Conservation (phyloP, 2,797 vertebrate genomes). For the Simalia tracyae region DNA sequence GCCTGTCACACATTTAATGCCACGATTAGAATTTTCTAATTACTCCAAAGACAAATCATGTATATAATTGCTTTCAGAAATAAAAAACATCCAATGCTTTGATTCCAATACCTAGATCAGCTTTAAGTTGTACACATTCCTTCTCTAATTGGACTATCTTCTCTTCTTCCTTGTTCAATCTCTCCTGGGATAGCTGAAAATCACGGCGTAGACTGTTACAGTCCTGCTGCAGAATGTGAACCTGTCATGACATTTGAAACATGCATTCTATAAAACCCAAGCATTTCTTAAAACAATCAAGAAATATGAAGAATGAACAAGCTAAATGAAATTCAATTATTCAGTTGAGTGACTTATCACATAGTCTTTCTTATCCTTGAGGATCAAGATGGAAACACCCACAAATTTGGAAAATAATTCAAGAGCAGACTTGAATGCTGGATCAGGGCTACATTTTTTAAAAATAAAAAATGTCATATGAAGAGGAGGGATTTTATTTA, state of each 20-base stretch:
- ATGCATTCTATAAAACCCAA: background rate
- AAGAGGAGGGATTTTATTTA: background rate
- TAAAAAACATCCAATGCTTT: background rate
- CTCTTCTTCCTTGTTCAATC: conserved; percentile 63
- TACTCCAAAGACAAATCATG: background rate
- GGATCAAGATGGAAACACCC: background rate
- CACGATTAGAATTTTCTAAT: background rate
- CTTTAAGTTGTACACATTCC: conserved; percentile 52
- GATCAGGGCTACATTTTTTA: background rate
- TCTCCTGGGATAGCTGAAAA: conserved; percentile 57
- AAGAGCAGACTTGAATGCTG: background rate
- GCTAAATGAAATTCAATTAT: background rate
- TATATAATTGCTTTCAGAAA: background rate
- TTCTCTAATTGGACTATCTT: conserved; percentile 61
- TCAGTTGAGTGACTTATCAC: background rate
- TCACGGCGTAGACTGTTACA: conserved; percentile 62
- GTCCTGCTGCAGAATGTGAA: conserved; percentile 70
- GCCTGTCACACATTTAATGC: background rate
- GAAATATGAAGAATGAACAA: background rate
- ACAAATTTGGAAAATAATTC: background rate
- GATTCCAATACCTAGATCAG: conserved; percentile 62
- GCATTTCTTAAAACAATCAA: background rate
- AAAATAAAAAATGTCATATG: background rate
- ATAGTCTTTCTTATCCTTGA: background rate
- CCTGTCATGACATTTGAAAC: conserved; percentile 59